Evolutionary conservation across 2,797 vertebrate genomes (phyloP).

Genomic region (Meda fulgida): DNA sequence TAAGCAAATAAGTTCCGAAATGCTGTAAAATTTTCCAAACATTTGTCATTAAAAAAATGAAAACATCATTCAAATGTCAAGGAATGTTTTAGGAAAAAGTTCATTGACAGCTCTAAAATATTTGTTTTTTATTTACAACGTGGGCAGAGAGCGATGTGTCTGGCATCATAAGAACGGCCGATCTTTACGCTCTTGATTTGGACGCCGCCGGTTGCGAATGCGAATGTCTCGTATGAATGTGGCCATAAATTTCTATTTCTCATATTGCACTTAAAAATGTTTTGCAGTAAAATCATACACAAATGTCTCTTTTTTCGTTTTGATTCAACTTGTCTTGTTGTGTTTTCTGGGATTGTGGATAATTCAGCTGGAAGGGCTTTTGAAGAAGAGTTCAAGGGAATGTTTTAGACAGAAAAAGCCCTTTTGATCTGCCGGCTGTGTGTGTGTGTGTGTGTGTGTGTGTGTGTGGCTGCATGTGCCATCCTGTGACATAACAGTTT

Average conservation of each 20-base stretch:
- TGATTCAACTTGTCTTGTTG: conserved; percentile 11
- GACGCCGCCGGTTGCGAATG: neutral
- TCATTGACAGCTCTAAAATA: neutral
- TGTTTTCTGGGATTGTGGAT: conserved; percentile 8
- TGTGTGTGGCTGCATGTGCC: neutral
- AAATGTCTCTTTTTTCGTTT: neutral
- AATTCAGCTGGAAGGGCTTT: neutral
- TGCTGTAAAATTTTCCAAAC: neutral
- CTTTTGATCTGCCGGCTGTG: conserved; percentile 15
- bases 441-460: neutral
- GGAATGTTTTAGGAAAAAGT: conserved; percentile 8
- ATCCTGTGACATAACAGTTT: neutral
- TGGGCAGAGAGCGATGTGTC: neutral
- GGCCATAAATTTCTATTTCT: neutral
- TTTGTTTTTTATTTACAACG: conserved; percentile 14
- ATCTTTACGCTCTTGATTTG: neutral
- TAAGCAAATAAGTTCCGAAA: neutral
- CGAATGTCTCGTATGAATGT: neutral
- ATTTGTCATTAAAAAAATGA: neutral
- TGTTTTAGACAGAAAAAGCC: neutral
- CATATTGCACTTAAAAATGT: conserved; percentile 31
- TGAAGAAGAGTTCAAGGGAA: conserved; percentile 15
- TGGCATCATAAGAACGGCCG: neutral
- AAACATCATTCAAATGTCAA: neutral
- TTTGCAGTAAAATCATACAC: neutral